Percentiles rank a stretch among this genome's conserved stretches.
phyloP scores from a whole-genome alignment of 2,797 vertebrate species.

The Cirrhinus molitorella region DNA sequence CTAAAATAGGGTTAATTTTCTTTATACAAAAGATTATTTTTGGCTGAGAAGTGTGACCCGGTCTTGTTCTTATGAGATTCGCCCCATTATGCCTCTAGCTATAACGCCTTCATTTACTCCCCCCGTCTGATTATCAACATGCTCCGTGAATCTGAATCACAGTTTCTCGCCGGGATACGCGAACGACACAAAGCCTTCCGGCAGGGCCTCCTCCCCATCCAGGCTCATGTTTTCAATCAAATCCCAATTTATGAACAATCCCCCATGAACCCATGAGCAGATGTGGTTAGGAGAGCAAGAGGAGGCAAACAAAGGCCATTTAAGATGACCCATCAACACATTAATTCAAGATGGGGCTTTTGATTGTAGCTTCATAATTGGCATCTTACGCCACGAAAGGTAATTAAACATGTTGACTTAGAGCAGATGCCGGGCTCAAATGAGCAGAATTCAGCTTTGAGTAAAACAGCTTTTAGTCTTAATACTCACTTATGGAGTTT shows the following conservation, averaged over 20 bases:
- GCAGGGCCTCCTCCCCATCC: not conserved
- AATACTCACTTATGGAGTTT: constrained; percentile 14
- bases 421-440: constrained; percentile 44
- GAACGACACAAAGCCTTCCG: constrained; percentile 13
- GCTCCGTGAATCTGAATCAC: constrained; percentile 40
- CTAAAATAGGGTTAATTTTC: not conserved
- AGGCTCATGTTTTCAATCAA: constrained; percentile 39
- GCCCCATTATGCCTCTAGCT: not conserved
- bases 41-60: not conserved
- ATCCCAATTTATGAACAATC: constrained; percentile 43
- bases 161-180: not conserved
- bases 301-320: constrained; percentile 49
- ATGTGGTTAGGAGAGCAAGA: constrained; percentile 35
- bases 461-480: constrained; percentile 20
- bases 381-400: constrained; percentile 46
- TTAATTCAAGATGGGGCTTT: constrained; percentile 55
- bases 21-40: no score
- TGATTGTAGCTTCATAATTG: constrained; percentile 51
- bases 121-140: constrained; percentile 8
- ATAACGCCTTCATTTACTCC: not conserved
- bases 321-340: constrained; percentile 40
- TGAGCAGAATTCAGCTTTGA: constrained; percentile 14
- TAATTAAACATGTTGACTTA: constrained; percentile 47
- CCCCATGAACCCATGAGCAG: constrained; percentile 33
- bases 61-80: not conserved